Evolutionary conservation across 2,888 invertebrate genomes (phyloP), one percentile per base, ranked within the genome.

Genomic region (Drosophila paranaensis): DNA sequence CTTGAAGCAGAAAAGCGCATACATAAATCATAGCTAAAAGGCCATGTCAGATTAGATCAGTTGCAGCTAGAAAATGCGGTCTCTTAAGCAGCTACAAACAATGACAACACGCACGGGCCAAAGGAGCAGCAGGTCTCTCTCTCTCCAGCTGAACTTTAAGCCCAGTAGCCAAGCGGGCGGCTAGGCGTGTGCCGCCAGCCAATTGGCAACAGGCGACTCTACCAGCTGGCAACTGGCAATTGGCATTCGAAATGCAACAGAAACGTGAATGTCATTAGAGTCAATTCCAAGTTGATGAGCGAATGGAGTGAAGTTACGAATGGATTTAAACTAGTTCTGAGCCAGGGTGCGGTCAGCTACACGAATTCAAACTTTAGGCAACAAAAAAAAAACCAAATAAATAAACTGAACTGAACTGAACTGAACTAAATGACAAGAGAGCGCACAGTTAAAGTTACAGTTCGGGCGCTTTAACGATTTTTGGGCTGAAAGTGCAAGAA

Each of bases 241-340:
- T 71, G 79, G 64, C 76, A 81, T 81, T 75, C 79, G 66, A 78
- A 79, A 60, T 74, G 77, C 78, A 74, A 61, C 63, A 60, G 70
- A 73, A 71, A 66, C 79, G 83, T 84, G 87, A 86, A 86, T 78
- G 88, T 87, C 82, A 69, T 74, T 80, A 66, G 27, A 88, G 86
- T 77, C 74, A 88, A 76, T 81, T 76, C 55, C 43, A 63, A 56
- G 71, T 74, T 88, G 88, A 84, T 88, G 88, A 77, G 83, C 81
- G 74, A 53, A 40, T 55, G 55, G 37, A 51, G n/a, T 45, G 10
- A 33, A 45, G 37, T 69, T 50, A n/a, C 55, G 53, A 54, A 56
- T 37, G 27, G 53, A 71, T 66, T 77, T 60, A 62, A 75, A 77
- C 78, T 77, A 75, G 74, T 75, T 77, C 67, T 55, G 27, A 37